A percentile compares a stretch with the other conserved stretches of the same genome.
phyloP scores from a whole-genome alignment of 1,140 invertebrate species.

The Euglossa dilemma region DNA sequence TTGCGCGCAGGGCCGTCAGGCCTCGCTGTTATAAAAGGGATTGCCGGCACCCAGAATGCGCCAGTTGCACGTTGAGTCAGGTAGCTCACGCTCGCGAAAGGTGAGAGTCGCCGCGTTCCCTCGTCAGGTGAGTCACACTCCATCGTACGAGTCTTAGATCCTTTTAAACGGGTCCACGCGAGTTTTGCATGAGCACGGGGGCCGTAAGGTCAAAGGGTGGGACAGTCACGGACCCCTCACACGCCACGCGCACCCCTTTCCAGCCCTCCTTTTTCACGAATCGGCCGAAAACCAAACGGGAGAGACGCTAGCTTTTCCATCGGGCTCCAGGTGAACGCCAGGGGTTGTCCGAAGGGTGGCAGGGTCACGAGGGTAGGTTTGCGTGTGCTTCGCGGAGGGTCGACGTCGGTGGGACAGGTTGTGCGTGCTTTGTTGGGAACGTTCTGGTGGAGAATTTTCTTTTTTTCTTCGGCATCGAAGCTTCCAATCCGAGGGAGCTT shows the following conservation, averaged over 20 bases:
- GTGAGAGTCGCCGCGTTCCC: conserved; percentile 39
- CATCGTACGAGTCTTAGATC: neutral
- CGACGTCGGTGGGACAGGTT: no score
- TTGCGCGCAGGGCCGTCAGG: conserved; percentile 65
- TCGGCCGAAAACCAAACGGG: neutral
- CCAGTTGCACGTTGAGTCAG: conserved; percentile 70
- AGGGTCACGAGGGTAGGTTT: no score
- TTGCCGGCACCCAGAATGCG: conserved; percentile 55
- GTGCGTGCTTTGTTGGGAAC: no score
- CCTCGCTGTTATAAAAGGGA: conserved; percentile 72
- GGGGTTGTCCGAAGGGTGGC: no score
- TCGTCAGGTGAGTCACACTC: conserved; percentile 58
- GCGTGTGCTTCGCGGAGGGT: no score
- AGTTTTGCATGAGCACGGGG: neutral
- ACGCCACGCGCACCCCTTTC: neutral
- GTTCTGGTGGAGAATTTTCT: no score
- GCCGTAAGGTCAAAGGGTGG: neutral
- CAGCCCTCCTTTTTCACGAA: neutral
- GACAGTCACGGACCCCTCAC: neutral
- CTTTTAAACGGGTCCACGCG: neutral
- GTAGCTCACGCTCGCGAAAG: conserved; percentile 49
- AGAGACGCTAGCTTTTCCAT: no score
- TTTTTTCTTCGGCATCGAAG: no score
- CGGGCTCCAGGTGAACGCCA: no score
- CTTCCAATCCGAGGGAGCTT: no score